Evolutionary conservation across 2,888 invertebrate genomes (phyloP), one percentile per base, ranked within the genome.

Genomic region (Yponomeuta cagnagella): DNA sequence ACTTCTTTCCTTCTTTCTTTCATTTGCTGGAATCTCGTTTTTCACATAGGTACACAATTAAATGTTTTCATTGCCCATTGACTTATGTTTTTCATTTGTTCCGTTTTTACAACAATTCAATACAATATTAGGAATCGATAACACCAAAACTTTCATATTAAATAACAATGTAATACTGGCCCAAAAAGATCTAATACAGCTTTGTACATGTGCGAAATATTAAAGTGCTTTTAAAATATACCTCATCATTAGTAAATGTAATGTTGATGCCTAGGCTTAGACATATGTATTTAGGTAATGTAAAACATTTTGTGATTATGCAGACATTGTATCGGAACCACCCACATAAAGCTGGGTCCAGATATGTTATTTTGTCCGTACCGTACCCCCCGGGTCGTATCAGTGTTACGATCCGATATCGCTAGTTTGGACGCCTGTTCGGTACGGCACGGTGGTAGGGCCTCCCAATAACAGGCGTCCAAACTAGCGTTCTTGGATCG

Each of bases 1-100:
- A 80, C 84, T 23, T 23, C 83, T 87, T 88, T 85, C 83, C 86
- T 88, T 85, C 83, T 86, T 82, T 82, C 84, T 77, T 80, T 85
- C 85, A 80, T 81, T 87, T 86, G 85, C 78, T 82, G 10, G 68
- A 68, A 68, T 85, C 83, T 82, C 79, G 84, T 83, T 81, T 80
- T 79, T 79, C 80, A 80, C 78, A 80, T 86, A 85, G 23, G 23
- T 89, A 90, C 84, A 78, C 78, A 67, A 84, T 88, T 89, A 89
- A 90, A 86, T 80, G 85, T 88, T 90, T 87, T 87, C 82, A 63
- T 69, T 15, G 83, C 15, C 82, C 78, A 85, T 86, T 85, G 12
- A 86, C 79, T 77, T 78, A 82, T 85, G 82, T 79, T 80, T 84
- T 85, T 81, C 82, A 82, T 83, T 85, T 82, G 79, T 83, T 76